Conservation (phyloP, 2,888 invertebrate species). For the Rhagonycha lutea region DNA sequence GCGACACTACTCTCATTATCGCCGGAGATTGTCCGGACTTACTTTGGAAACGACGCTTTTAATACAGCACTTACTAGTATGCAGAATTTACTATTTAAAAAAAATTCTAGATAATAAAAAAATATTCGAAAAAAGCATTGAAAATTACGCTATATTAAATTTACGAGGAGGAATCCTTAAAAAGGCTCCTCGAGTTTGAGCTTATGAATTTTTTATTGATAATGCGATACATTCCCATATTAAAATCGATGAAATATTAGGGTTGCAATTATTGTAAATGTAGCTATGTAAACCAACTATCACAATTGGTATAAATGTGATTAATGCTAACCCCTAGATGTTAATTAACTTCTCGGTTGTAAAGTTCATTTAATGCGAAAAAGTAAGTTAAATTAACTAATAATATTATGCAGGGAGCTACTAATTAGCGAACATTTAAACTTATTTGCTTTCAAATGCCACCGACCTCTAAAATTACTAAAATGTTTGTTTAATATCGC, state of each 20-base stretch:
- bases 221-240: neutral
- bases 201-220: neutral
- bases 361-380: neutral
- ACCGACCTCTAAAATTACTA: neutral
- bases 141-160: neutral
- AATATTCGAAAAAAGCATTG: neutral
- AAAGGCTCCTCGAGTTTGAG: neutral
- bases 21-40: slow-evolving; percentile 27
- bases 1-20: slow-evolving; percentile 42
- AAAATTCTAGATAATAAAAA: neutral
- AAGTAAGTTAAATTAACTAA: neutral
- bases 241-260: neutral
- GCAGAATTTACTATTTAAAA: neutral
- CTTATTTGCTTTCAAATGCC: neutral
- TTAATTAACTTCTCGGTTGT: neutral
- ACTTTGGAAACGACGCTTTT: slow-evolving; percentile 9
- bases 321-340: neutral
- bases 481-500: neutral
- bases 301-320: neutral
- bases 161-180: neutral
- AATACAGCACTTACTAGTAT: neutral
- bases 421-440: neutral
- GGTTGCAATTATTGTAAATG: neutral
- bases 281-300: neutral
- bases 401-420: neutral